Conservation (phyloP, 2,113 vertebrate species). For the Atherinomorus stipes region DNA sequence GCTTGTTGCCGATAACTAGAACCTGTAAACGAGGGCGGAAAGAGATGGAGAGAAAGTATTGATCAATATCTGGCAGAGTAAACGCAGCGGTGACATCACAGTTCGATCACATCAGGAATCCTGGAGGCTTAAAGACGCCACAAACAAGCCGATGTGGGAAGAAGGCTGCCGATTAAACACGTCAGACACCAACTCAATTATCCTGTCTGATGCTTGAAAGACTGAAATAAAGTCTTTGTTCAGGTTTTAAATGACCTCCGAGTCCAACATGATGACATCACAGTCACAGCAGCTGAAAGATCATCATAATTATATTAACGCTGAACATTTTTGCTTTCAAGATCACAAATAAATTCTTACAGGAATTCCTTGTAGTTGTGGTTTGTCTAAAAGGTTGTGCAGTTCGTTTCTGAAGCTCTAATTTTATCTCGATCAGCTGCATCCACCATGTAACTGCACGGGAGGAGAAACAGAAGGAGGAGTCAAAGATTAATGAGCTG, state of each 20-base stretch:
- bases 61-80: slow-evolving; percentile 17
- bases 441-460: slow-evolving; percentile 97
- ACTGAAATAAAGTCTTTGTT: not conserved
- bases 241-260: slow-evolving; percentile 22
- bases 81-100: slow-evolving; percentile 3
- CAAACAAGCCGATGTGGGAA: slow-evolving; percentile 11
- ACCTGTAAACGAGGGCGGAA: slow-evolving; percentile 61
- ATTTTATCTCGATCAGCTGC: slow-evolving; percentile 98
- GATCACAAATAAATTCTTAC: slow-evolving; percentile 76
- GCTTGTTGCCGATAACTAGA: slow-evolving; percentile 80
- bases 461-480: not conserved
- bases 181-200: slow-evolving; percentile 18
- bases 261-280: slow-evolving; percentile 23
- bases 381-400: slow-evolving; percentile 98
- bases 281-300: slow-evolving; percentile 22
- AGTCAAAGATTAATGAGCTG: no score
- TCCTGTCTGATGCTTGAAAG: not conserved
- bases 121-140: slow-evolving; percentile 9
- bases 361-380: slow-evolving; percentile 98
- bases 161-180: slow-evolving; percentile 6
- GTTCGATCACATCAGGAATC: not conserved
- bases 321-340: not conserved
- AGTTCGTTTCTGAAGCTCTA: slow-evolving; percentile 97
- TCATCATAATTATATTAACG: not conserved
- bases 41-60: not conserved